Base-by-base conservation (phyloP, 2,888 invertebrate species). In the Aquatica leii region DNA sequence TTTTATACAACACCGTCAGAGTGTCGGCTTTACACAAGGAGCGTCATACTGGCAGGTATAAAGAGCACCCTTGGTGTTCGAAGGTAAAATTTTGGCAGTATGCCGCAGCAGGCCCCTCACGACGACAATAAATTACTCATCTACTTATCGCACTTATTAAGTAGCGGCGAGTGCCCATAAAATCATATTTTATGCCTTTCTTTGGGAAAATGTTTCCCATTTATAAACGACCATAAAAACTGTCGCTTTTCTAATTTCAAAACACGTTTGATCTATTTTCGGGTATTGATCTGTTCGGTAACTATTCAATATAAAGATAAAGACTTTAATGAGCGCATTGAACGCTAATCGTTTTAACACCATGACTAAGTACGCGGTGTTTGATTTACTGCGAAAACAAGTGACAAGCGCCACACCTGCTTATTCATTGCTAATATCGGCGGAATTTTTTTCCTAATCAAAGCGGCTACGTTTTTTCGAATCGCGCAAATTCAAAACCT, bases 101-200 rank as follows among this genome's bases (percentile, higher is more conserved):
- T 51, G 34, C 61, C 62, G 53, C 65, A 59, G 67, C 56, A 57
- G 59, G 61, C 63, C 55, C 55, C 12, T n/a, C n/a, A 24, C 6
- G 24, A 24, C 40, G 48, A 55, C 64, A 64, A 68, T 68, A 68
- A 68, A 68, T 68, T 68, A 68, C 63, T 66, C 62, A 62, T 66
- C 68, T 66, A 68, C 68, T 68, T 68, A 68, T 68, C 68, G 64
- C 66, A 66, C 66, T 68, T 66, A 68, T 66, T 68, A 68, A 61
- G 68, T 64, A 68, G 66, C 46, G 15, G 34, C 18, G 54, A 14
- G 54, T 59, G 48, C 48, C 34, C 56, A 31, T 56, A 56, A 56
- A 56, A 56, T 46, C 17, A 49, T 49, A 54, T 54, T 54, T 54
- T 46, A 46, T 52, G 20, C 24, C 17, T n/a, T 43, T 43, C 14